Evolutionary conservation across 2,888 invertebrate genomes (phyloP).

Genomic region (Pyrocoelia pectoralis): DNA sequence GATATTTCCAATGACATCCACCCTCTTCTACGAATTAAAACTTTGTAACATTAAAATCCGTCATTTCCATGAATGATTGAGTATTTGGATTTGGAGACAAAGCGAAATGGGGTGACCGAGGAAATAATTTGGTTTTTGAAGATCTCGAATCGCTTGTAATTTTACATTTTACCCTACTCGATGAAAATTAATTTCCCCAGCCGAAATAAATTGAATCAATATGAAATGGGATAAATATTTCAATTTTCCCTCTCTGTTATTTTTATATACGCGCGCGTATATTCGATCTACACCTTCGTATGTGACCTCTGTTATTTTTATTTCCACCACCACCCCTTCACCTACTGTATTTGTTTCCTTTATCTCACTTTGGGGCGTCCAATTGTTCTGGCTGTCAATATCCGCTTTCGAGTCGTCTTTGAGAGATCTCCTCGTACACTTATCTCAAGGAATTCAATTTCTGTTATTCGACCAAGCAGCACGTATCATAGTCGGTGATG

Average conservation of each 20-base stretch:
- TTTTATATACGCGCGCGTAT: slow-evolving; percentile 14
- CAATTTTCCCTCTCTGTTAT: not conserved
- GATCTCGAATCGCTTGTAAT: slow-evolving; percentile 54
- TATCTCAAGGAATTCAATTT: slow-evolving; percentile 55
- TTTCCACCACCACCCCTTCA: slow-evolving; percentile 25
- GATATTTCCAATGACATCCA: slow-evolving; percentile 57
- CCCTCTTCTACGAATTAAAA: slow-evolving; percentile 56
- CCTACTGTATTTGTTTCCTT: slow-evolving; percentile 60
- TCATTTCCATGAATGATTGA: slow-evolving; percentile 61
- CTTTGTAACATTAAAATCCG: slow-evolving; percentile 60
- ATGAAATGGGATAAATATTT: slow-evolving; percentile 36
- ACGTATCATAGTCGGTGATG: slow-evolving; percentile 40
- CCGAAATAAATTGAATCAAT: slow-evolving; percentile 58
- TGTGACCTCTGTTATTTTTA: slow-evolving; percentile 33
- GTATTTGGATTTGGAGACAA: slow-evolving; percentile 56
- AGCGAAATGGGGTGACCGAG: slow-evolving; percentile 50
- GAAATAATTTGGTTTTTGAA: slow-evolving; percentile 58
- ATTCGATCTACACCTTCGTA: slow-evolving; percentile 30
- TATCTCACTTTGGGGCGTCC: slow-evolving; percentile 57
- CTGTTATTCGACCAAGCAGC: slow-evolving; percentile 49
- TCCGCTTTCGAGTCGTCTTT: slow-evolving; percentile 51
- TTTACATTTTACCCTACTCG: slow-evolving; percentile 54
- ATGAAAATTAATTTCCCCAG: slow-evolving; percentile 58
- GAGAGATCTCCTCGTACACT: slow-evolving; percentile 49
- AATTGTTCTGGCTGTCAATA: slow-evolving; percentile 63